Conservation (phyloP, 2,797 vertebrate genomes). For the Loriculus beryllinus region DNA sequence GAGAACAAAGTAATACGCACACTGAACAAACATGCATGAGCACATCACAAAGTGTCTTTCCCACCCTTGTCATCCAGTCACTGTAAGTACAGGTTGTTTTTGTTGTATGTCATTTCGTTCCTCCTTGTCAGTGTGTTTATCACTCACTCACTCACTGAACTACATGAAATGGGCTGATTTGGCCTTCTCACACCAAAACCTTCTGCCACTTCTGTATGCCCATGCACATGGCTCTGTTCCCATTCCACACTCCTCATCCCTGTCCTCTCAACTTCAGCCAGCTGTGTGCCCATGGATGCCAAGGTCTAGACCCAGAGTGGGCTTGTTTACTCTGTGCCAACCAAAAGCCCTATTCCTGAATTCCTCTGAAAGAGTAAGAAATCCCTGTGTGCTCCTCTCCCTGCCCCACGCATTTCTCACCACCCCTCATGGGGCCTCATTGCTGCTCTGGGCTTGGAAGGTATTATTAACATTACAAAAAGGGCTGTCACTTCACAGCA, state of each 20-base stretch:
- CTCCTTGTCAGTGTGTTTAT: neutral
- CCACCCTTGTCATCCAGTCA: neutral
- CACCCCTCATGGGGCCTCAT: neutral
- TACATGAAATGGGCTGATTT: neutral
- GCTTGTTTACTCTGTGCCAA: neutral
- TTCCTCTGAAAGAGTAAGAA: neutral
- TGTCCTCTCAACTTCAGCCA: neutral
- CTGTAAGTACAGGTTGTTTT: neutral
- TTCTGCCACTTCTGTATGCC: neutral
- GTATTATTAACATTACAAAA: neutral
- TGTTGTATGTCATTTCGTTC: neutral
- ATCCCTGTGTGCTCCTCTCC: neutral
- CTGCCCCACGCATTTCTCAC: neutral
- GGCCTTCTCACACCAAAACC: neutral
- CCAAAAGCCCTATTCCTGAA: neutral
- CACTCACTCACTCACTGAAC: neutral
- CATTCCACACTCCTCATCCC: neutral
- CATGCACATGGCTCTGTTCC: neutral
- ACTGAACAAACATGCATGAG: fast-evolving
- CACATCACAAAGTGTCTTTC: neutral
- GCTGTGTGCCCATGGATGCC: neutral
- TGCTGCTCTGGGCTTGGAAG: neutral
- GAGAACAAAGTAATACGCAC: neutral
- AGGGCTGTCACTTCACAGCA: neutral
- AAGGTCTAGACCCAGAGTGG: neutral